Base-by-base conservation (phyloP, 2,888 invertebrate genomes). In the Mesorhabditis spiculigera region DNA sequence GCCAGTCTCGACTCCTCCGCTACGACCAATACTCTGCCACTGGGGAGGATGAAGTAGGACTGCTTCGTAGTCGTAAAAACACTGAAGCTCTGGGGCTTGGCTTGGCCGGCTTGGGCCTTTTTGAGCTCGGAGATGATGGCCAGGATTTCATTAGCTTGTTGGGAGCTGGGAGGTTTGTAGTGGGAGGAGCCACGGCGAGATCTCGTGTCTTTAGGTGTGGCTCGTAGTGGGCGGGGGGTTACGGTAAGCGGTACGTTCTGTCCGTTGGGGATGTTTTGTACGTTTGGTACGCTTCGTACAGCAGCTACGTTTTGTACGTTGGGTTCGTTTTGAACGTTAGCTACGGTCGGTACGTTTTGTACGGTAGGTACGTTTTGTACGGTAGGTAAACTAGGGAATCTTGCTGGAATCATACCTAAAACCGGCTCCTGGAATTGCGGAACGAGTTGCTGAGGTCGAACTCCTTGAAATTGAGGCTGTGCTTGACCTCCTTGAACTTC, bases 1-100 rank as follows among this genome's bases (percentile, higher is more conserved):
- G 58, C 58, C 58, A 50, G n/a, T 50, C 58, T 50, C 58, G 58
- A 50, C 58, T 50, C 58, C n/a, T 50, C 58, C 10, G 58, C 58
- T 2, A 50, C 58, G 1, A 50, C 58, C 8, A 50, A n/a, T n/a
- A 50, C 58, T 50, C 58, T 10, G 8, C 58, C 58, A 50, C n/a
- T 50, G 8, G 58, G 58, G 10, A 50, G n/a, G 58, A 50, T 50
- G 58, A 50, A 50, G 58, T 50, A 50, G 8, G 58, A 50, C 58
- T 50, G 58, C n/a, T 50, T 50, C 58, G 58, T 50, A 13, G 58
- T 50, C n/a, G 58, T 50, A n/a, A 50, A 50, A 50, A 50, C 58
- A 50, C 10, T 13, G n/a, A 50, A 50, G n/a, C 58, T 50, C n/a
- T 50, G 58, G 58, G 58, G 58, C n/a, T 50, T 50, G 10, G 8